Base-by-base conservation (phyloP, 2,888 invertebrate genomes). In the Chydorus sphaericus region DNA sequence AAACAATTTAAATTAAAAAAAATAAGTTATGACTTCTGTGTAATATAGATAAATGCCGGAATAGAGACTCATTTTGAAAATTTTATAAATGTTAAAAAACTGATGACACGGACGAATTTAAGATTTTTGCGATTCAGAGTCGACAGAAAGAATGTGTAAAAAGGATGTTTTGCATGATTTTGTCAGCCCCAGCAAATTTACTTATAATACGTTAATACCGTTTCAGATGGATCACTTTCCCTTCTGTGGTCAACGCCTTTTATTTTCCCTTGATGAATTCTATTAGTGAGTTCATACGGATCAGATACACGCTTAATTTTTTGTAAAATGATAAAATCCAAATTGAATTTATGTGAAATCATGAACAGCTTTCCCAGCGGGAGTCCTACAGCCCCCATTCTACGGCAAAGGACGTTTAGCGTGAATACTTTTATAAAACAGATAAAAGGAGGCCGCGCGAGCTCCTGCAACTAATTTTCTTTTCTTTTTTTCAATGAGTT, bases 321-420 rank as follows among this genome's bases (percentile, higher is more conserved):
- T 44, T 11, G 23, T 16, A 18, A 16, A 16, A 1, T 16, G 10
- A 39, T 20, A 39, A 7, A 7, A 3, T 18, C 23, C 1, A 7
- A 36, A 36, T 39, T 33, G 14, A 14, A 8, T 14, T 33, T 33
- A 10, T 11, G 49, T 2, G 39, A 54, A 14, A 14, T 11, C 55
- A 26, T 55, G 44, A 49, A 18, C 61, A 65, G 75, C 74, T 23
- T 90, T 92, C 71, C 91, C 92, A 0, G 92, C 92, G 62, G 92
- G 91, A 60, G 91, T 92, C 60, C 75, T 93, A 2, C 92, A 92
- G 76, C 91, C 90, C 2, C 81, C 84, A 2, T 92, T 92, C 78
- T 93, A 91, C 73, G 83, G 81, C 56, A 85, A 86, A 54, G 81
- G 85, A 48, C 81, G 92, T 20, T 92, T 92, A 0, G 81, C 82